Conservation (phyloP, 1,140 invertebrate species). For the Octopus bimaculoides region DNA sequence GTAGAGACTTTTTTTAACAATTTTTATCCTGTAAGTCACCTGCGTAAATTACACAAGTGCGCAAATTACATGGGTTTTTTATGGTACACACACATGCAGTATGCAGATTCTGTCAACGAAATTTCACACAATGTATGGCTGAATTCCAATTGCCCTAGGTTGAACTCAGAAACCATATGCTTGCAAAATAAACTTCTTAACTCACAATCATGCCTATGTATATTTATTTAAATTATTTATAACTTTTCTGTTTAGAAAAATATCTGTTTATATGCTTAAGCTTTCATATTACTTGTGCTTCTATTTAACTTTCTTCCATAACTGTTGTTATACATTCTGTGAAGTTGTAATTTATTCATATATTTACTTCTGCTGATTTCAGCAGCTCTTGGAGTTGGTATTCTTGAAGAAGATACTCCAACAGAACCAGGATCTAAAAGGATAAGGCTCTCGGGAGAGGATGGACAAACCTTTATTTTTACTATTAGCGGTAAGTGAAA, state of each 20-base stretch:
- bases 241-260: background rate
- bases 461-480: conserved; percentile 49
- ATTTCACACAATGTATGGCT: no score
- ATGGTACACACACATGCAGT: no score
- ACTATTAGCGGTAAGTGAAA: conserved; percentile 35
- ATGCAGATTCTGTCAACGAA: no score
- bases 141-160: no score
- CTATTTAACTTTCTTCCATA: background rate
- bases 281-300: background rate
- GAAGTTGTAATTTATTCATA: background rate
- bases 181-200: background rate
- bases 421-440: conserved; percentile 39
- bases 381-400: conserved; percentile 9
- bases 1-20: no score
- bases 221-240: background rate
- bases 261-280: background rate
- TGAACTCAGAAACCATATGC: no score
- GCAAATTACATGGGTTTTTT: no score
- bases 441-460: conserved; percentile 43
- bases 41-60: no score
- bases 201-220: background rate
- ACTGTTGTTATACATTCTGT: background rate
- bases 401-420: conserved; percentile 11
- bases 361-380: background rate
- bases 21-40: no score